Base-by-base conservation (phyloP, 2,797 vertebrate species). In the Coregonus ussuriensis region DNA sequence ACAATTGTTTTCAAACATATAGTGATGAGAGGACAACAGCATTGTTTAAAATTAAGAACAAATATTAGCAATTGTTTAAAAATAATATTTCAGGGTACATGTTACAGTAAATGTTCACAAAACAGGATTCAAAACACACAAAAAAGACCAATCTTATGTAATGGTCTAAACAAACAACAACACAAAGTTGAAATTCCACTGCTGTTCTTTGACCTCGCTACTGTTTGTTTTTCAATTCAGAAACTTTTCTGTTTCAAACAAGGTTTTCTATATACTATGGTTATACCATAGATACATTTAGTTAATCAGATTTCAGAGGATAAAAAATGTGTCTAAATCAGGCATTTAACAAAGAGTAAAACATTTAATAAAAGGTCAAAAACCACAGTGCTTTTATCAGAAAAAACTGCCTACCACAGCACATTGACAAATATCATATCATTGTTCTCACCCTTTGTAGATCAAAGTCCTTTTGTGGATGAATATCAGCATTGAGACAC, bases 391-490 rank as follows among this genome's bases (percentile, higher is more conserved):
- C 41, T 25, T 62, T 62, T 62, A 62, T 62, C n/a, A 62, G 59
- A 16, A 21, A 21, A 63, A 25, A 63, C 21, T 25, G 59, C 21
- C 25, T 25, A 29, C 59, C 59, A 63, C 59, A 63, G 21, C 7
- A 9, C 6, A 63, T 25, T 11, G 59, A 63, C 59, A 25, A 63
- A 63, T 25, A 25, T 56, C 54, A 56, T 25, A 63, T 25, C n/a
- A 63, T 74, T 68, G 63, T 47, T 74, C 87, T 88, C 52, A 87
- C 84, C 84, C 78, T 81, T 66, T 84, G 78, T 51, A 85, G 54
- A 59, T 86, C 77, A 41, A 88, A 88, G 62, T 83, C 72, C 33
- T 75, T 21, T 74, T 84, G 84, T 6, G 87, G 84, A 31, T 68
- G 77, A 74, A 86, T 67, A 37, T 75, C 4, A 14, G 53, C 25